phyloP scores from a whole-genome alignment of 2,797 vertebrate species.

The Otus scops region DNA sequence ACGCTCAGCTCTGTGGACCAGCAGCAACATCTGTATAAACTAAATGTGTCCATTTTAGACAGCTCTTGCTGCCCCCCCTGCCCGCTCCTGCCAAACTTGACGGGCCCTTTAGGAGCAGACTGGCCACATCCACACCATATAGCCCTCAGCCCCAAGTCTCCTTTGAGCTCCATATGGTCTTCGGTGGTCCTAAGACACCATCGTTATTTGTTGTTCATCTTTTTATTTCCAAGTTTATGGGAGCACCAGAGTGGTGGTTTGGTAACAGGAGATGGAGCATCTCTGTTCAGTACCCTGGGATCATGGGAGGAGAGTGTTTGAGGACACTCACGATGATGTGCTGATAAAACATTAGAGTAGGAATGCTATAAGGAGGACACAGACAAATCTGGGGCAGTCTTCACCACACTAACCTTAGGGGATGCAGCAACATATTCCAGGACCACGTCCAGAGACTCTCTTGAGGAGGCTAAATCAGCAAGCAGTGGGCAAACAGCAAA shows the following conservation, averaged over 20 bases:
- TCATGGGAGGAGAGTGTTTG: fast-evolving
- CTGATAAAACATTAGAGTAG: neutral
- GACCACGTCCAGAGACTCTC: neutral
- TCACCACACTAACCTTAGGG: neutral
- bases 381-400: neutral
- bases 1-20: neutral
- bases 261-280: neutral
- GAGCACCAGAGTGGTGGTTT: neutral
- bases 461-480: neutral
- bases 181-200: neutral
- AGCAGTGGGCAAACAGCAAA: neutral
- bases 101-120: neutral
- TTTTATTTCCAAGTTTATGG: neutral
- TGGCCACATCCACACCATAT: neutral
- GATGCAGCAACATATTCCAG: neutral
- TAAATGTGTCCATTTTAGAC: neutral
- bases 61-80: neutral
- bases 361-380: neutral
- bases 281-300: neutral
- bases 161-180: neutral
- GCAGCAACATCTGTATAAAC: neutral
- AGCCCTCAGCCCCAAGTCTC: neutral
- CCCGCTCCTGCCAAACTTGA: neutral
- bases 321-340: fast-evolving
- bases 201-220: neutral